These are phyloP conservation scores for Penelope pileata DNA, from an alignment of 2,113 vertebrate species.

Conservation along the genomic window DNA sequence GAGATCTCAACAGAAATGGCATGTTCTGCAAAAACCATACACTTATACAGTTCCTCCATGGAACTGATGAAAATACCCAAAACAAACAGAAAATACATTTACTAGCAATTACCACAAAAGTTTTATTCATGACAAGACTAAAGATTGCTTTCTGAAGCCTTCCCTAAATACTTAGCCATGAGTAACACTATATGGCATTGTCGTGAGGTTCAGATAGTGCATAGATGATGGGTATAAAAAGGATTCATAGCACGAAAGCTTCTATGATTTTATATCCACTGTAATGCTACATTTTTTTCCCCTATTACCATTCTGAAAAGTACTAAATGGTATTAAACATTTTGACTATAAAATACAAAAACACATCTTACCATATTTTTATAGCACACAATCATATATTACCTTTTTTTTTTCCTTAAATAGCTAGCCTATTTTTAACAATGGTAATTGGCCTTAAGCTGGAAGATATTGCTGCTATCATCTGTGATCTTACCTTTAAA, in stretches of 20 bases:
- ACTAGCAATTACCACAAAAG: not conserved
- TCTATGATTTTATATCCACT: not conserved
- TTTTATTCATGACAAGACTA: not conserved
- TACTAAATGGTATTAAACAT: not conserved
- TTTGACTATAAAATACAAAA: not conserved
- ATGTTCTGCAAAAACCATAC: not conserved
- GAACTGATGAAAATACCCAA: not conserved
- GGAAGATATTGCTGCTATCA: not conserved
- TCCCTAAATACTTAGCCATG: not conserved
- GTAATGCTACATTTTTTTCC: not conserved
- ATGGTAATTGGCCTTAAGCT: accelerated
- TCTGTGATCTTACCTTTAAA: not conserved
- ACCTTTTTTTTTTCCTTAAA: not conserved
- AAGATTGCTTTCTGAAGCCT: not conserved
- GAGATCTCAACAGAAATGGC: not conserved
- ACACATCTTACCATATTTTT: not conserved
- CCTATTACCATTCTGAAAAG: not conserved
- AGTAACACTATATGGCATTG: not conserved
- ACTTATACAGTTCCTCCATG: not conserved
- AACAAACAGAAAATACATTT: not conserved
- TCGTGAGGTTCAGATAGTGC: not conserved
- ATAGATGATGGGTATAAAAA: accelerated
- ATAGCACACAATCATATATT: not conserved
- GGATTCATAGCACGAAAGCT: not conserved
- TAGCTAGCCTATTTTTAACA: not conserved